Evolutionary conservation across 2,888 invertebrate species (phyloP).

Genomic region (Ferdinandea cuprea): DNA sequence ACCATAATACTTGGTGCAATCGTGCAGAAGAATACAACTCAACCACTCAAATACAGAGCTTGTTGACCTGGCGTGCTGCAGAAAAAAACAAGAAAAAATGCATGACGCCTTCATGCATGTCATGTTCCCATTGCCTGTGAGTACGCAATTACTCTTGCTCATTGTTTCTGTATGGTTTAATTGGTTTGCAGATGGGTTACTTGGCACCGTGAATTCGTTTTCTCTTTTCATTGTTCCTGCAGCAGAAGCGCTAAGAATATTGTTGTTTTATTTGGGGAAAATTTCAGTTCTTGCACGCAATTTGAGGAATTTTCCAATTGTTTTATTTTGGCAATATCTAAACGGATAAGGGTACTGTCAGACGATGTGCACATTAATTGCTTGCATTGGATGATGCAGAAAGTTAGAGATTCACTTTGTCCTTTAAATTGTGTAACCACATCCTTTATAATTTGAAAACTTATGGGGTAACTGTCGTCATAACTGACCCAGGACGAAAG

Average conservation of each 20-base stretch:
- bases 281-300: conserved; percentile 16
- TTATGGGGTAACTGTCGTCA: no score
- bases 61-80: conserved; percentile 53
- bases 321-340: no score
- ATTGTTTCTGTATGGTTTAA: conserved; percentile 65
- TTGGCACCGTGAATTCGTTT: conserved; percentile 35
- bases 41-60: not conserved
- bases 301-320: conserved; percentile 35
- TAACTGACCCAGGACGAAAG: no score
- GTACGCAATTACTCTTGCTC: conserved; percentile 63
- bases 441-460: no score
- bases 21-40: conserved; percentile 31
- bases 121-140: conserved; percentile 58
- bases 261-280: conserved; percentile 27
- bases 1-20: conserved; percentile 20
- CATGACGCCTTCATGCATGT: conserved; percentile 43
- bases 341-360: no score
- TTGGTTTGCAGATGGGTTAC: conserved; percentile 56
- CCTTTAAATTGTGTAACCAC: no score
- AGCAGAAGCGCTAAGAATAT: not conserved
- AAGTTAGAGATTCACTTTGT: no score
- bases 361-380: no score
- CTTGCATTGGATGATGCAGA: no score
- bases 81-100: conserved; percentile 23
- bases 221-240: conserved; percentile 39